Evolutionary conservation across 2,797 vertebrate species (phyloP).

Genomic region (Enteromius argenteus): DNA sequence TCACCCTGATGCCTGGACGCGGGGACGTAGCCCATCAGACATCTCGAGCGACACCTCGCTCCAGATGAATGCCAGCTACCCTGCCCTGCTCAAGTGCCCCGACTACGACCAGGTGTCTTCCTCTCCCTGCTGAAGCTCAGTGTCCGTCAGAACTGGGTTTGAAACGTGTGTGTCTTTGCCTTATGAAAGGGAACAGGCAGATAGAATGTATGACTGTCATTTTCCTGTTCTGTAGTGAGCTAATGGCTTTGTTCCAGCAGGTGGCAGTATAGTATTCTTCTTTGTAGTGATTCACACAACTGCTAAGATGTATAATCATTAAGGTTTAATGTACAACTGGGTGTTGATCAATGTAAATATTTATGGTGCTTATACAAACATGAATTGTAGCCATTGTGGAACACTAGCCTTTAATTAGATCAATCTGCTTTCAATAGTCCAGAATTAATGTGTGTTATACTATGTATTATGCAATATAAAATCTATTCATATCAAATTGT

Average conservation of each 20-base stretch:
- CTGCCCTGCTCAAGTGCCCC: constrained; percentile 89
- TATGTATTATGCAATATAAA: constrained; percentile 14
- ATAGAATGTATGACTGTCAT: background rate
- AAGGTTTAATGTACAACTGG: background rate
- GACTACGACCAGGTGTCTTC: constrained; percentile 92
- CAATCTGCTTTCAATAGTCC: background rate
- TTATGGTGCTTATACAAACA: constrained; percentile 26
- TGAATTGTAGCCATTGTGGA: constrained; percentile 24
- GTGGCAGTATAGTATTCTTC: constrained; percentile 26
- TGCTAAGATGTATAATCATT: background rate
- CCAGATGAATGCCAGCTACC: constrained; percentile 89
- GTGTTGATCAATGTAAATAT: constrained; percentile 20
- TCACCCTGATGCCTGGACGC: constrained; percentile 85
- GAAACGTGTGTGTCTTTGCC: background rate
- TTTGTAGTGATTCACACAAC: background rate
- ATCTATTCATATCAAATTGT: constrained; percentile 8
- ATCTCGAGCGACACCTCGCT: constrained; percentile 90
- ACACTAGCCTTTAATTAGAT: background rate
- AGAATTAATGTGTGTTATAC: background rate
- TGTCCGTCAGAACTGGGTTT: background rate
- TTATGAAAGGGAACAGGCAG: background rate
- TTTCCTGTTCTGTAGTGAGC: background rate
- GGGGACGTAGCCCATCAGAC: constrained; percentile 87
- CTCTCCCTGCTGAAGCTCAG: constrained; percentile 81
- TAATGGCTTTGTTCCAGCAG: constrained; percentile 41